Evolutionary conservation across 2,113 vertebrate species (phyloP), one percentile per base, ranked within the genome.

Genomic region (Cynopterus brachyotis): DNA sequence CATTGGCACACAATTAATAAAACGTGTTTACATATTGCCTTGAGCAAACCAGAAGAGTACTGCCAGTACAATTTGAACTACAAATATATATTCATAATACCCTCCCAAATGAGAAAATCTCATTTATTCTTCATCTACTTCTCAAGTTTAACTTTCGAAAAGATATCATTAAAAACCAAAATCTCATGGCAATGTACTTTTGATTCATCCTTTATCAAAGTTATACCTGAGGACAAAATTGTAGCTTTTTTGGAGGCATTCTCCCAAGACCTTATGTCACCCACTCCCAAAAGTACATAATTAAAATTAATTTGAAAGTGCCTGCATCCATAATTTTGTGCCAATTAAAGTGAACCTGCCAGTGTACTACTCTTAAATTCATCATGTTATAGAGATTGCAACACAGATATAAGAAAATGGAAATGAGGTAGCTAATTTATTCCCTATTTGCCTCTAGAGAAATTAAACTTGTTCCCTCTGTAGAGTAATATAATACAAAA

Each of bases 1-100:
- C 90, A 32, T 16, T 95, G 82, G 69, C 84, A 90, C 45, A 95
- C 83, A 81, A 93, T 96, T 97, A 92, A 91, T 88, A 91, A 97
- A 72, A 76, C 62, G 60, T 78, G 45, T 91, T 91, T 92, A 80
- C 20, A 73, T 85, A 75, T 28, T 37, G 30, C 20, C 91, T 95
- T 78, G 45, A 92, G 59, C 69, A 96, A 94, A 66, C 73, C n/a
- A 90, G 19, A 32, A 16, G 5, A 89, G 59, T 3, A 26, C 3
- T 70, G 81, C n/a, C 79, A 94, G 17, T 72, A 17, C 42, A 75
- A 79, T 70, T 32, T 96, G 89, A 75, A 93, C 0, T 35, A 32
- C n/a, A 1, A 1, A 0, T 42, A 64, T 42, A 80, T 53, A 95
- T 76, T 75, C 57, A 76, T 72, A 70, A 91, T 64, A 83, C 2